Conservation (phyloP, 2,113 vertebrate genomes). For the Tragulus kanchil region DNA sequence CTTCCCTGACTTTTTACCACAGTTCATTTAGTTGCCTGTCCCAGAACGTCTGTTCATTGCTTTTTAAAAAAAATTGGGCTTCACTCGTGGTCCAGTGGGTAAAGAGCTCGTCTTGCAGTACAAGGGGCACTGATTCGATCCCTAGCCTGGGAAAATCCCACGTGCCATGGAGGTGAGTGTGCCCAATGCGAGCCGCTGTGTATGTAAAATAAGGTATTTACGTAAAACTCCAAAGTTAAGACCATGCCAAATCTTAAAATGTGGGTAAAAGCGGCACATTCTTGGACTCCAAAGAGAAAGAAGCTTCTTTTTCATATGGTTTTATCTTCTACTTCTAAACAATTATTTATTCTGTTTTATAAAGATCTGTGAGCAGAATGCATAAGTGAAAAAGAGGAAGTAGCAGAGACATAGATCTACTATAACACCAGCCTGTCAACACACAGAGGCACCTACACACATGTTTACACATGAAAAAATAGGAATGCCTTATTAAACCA, state of each 20-base stretch:
- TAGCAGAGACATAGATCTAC: neutral
- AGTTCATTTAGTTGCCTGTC: neutral
- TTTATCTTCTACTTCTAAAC: slow-evolving; percentile 14
- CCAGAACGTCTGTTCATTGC: neutral
- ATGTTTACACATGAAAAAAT: neutral
- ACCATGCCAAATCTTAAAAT: neutral
- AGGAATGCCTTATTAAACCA: neutral
- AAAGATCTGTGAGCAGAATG: neutral
- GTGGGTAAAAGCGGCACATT: neutral
- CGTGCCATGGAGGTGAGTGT: too few species aligned
- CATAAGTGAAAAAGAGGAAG: slow-evolving; percentile 20
- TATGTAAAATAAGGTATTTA: neutral
- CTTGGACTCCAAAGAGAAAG: slow-evolving; percentile 16
- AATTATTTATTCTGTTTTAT: slow-evolving; percentile 38
- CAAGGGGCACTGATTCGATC: too few species aligned
- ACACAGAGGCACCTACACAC: neutral
- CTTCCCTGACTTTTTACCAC: neutral
- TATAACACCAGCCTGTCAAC: neutral
- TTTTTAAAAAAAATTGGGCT: too few species aligned
- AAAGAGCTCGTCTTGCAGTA: too few species aligned
- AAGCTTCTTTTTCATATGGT: neutral
- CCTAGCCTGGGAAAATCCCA: too few species aligned
- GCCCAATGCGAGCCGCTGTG: too few species aligned
- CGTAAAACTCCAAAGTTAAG: slow-evolving; percentile 32
- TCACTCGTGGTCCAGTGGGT: too few species aligned